Base-by-base conservation (phyloP, 1,140 invertebrate genomes). In the Drosophila willistoni region DNA sequence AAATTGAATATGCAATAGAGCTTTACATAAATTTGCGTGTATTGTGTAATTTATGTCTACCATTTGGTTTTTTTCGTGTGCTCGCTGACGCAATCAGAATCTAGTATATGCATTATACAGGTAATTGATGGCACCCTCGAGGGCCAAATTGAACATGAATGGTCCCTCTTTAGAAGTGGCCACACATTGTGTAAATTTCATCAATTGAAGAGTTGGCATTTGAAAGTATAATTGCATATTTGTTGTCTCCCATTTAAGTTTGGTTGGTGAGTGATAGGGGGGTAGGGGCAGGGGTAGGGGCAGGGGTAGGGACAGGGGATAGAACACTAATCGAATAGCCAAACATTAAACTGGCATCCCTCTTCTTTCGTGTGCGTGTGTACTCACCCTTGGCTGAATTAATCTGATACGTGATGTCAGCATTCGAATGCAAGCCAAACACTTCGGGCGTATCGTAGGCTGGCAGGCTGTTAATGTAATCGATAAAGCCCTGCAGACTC, bases 401-500 rank as follows among this genome's bases (percentile, higher is more conserved):
- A 63, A 98, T 98, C 93, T 98, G 97, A 93, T 98, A 99, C 90
- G 98, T 99, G 62, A 99, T 99, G 89, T 99, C 98, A 59, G 98
- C 98, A 93, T 99, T 99, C 7, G 95, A 93, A 93, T 99, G 98
- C 14, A 99, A 93, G n/a, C 98, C 98, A 93, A 99, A 99, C 0
- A 98, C 98, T 94, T 99, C 97, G 0, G 98, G 98, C 2, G 97
- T 97, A 92, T 99, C 98, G 10, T 96, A 95, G 3, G 94, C 92
- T 1, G 97, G 97, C 60, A 99, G 93, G 80, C 94, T 95, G 79
- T 96, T 96, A 55, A 99, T 98, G 70, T 97, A 97, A 90, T 98
- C 97, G 13, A 97, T 91, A 79, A 97, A 98, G 1, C 96, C 96
- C 83, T 96, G 95, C 25, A 98, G 93, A 82, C 95, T 96, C 85